Evolutionary conservation across 2,113 vertebrate species (phyloP), one percentile per base, ranked within the genome.

Genomic region (Triplophysa tibetana): DNA sequence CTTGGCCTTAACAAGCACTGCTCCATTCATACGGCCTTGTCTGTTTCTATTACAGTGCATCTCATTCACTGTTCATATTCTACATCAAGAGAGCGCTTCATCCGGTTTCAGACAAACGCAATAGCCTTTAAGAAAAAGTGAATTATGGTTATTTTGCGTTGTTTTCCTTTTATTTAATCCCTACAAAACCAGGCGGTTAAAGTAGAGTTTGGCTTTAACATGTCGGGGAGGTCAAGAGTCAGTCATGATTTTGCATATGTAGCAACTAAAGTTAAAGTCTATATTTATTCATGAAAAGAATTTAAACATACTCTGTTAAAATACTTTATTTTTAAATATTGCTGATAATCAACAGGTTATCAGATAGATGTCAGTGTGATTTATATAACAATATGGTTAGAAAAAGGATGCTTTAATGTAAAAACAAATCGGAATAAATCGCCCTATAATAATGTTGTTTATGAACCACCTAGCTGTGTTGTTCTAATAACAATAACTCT

Each of bases 1-100:
- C n/a, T 73, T 38, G 45, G 75, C 75, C 75, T 77, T 65, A 77
- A 65, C n/a, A 65, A 65, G 43, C 60, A 14, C 19, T 17, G 48
- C 19, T n/a, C 45, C 58, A 13, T 69, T 77, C 61, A 17, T 65
- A 50, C 69, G 17, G 63, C 64, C 43, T 70, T 77, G 45, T 33
- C 43, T 67, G 17, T 81, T 33, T 29, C 26, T 41, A 56, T 75
- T 68, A 63, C 43, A 69, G 54, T 54, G n/a, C 77, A 69, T 61
- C 52, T 16, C 7, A 14, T 70, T 19, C 23, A 54, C 48, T 33
- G 16, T 58, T 21, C 21, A 58, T 21, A 58, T 56, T 56, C 52
- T 50, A 56, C 52, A 56, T 58, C 54, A 58, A n/a, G 54, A 58
- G 6, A 56, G 1, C 14, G 54, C 54, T 73, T 11, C 8, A 43